A percentile compares a stretch with the other conserved stretches of the same genome.
Conservation (phyloP, 2,113 vertebrate genomes). For the Stegostoma tigrinum region DNA sequence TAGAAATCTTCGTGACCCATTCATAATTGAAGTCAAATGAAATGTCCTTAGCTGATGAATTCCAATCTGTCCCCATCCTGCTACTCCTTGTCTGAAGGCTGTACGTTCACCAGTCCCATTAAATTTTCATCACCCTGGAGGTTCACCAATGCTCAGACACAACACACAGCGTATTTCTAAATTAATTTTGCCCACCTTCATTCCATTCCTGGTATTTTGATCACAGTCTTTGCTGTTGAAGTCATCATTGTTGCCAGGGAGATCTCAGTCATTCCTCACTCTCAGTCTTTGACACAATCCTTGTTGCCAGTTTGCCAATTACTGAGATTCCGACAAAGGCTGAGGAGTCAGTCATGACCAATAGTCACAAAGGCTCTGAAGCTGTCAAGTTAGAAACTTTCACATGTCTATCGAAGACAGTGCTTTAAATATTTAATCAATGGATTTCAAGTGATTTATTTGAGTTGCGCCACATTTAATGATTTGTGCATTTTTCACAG, state of each 20-base stretch:
- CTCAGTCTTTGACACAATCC: neutral
- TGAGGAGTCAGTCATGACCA: neutral
- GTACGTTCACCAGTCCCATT: neutral
- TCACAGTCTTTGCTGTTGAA: neutral
- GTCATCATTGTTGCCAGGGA: neutral
- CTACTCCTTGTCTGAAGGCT: neutral
- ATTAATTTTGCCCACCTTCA: neutral
- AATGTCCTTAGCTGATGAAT: neutral
- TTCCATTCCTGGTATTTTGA: neutral
- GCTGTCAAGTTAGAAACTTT: neutral
- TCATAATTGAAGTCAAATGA: neutral
- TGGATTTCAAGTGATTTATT: neutral
- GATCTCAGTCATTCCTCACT: neutral
- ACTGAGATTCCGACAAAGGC: neutral
- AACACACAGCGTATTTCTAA: neutral
- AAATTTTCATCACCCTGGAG: neutral
- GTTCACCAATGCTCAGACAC: neutral
- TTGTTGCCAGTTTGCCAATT: neutral
- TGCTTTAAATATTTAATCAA: slow-evolving; percentile 26
- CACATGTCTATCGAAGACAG: slow-evolving; percentile 19
- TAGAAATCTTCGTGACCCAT: neutral
- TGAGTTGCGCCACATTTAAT: neutral
- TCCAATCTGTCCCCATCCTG: neutral
- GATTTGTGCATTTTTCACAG: slow-evolving; percentile 1
- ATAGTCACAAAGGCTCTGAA: neutral